phyloP scores from a whole-genome alignment of 92 coral and sea anemone genomes.

The Heteractis magnifica region DNA sequence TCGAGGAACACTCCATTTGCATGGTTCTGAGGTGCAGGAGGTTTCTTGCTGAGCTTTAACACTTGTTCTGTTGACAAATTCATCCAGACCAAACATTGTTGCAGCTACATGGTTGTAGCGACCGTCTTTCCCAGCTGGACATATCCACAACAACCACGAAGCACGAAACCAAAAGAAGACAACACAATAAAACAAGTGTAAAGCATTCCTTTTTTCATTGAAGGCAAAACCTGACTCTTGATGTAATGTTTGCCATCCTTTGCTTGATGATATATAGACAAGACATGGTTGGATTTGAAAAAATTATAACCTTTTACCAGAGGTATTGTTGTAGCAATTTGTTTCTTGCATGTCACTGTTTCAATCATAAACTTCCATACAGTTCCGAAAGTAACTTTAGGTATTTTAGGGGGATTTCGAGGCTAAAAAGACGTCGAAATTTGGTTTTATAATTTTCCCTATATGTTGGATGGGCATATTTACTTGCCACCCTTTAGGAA shows the following conservation, averaged over 20 bases:
- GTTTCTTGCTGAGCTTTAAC: constrained; percentile 23
- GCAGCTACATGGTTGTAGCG: constrained; percentile 59
- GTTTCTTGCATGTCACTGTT: constrained; percentile 46
- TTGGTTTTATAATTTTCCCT: too few relatives aligned
- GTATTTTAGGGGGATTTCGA: too few relatives aligned
- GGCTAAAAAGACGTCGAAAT: too few relatives aligned
- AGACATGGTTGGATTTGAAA: constrained; percentile 49
- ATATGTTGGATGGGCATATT: too few relatives aligned
- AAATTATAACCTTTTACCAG: constrained; percentile 63
- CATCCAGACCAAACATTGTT: constrained; percentile 55
- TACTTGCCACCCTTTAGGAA: too few relatives aligned
- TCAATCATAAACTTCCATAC: constrained; percentile 66
- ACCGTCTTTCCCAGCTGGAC: constrained; percentile 63
- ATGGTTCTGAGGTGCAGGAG: constrained; percentile 57
- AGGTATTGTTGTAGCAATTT: constrained; percentile 53
- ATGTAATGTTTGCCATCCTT: constrained; percentile 26
- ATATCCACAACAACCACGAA: constrained; percentile 51
- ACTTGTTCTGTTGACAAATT: background rate
- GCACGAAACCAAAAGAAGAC: constrained; percentile 31
- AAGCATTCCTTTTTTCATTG: constrained; percentile 36
- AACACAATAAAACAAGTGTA: constrained; percentile 35
- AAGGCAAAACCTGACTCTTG: constrained; percentile 25
- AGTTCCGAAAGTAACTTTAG: constrained; percentile 52
- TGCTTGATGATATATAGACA: constrained; percentile 19
- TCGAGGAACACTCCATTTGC: constrained; percentile 52